These are phyloP conservation scores for Notamacropus eugenii DNA, from an alignment of 2,797 vertebrate species.

Conservation along the genomic window DNA sequence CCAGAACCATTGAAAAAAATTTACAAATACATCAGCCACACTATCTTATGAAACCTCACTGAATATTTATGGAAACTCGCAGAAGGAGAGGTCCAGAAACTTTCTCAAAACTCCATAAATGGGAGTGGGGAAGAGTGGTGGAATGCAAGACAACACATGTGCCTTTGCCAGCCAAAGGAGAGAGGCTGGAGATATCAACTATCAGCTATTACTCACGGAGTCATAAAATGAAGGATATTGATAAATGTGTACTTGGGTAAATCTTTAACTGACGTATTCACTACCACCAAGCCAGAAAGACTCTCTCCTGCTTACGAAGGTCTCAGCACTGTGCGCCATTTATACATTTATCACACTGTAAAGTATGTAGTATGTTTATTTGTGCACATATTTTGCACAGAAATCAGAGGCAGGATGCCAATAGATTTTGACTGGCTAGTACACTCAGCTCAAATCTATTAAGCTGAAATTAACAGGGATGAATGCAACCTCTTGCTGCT, in stretches of 20 bases:
- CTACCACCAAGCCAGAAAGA: neutral
- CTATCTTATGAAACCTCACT: neutral
- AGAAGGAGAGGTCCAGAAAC: neutral
- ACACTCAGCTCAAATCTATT: neutral
- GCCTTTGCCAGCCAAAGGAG: neutral
- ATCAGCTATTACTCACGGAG: neutral
- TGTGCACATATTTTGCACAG: neutral
- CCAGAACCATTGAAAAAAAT: neutral
- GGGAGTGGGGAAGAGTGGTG: neutral
- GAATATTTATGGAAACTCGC: neutral
- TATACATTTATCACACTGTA: neutral
- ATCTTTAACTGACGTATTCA: neutral
- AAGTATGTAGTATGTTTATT: neutral
- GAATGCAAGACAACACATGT: neutral
- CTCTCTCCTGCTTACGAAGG: neutral
- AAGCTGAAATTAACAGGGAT: neutral
- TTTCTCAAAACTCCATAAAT: neutral
- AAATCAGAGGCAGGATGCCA: neutral
- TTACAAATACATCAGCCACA: neutral
- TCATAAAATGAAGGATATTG: neutral
- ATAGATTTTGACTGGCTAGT: neutral
- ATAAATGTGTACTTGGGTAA: neutral
- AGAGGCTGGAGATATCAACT: neutral
- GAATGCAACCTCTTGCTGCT: neutral
- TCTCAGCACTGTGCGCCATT: neutral